Percentiles rank a stretch among this genome's conserved stretches.
These are phyloP conservation scores for Hipparchia semele DNA, from an alignment of 2,888 invertebrate species.

Conservation along the genomic window DNA sequence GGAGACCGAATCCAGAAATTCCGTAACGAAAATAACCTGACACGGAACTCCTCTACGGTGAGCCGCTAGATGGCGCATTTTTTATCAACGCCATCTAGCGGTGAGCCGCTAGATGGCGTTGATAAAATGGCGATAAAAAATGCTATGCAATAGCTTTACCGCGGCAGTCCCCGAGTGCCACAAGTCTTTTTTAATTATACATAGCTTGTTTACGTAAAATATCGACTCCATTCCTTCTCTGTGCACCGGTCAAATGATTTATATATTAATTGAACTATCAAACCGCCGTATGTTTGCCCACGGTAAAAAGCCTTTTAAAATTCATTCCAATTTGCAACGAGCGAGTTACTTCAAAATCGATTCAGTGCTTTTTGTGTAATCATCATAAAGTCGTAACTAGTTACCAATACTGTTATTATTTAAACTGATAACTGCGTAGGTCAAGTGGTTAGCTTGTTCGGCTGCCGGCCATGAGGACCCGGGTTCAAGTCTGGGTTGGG, in stretches of 20 bases:
- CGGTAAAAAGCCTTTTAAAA: conserved; percentile 35
- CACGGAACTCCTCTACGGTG: too few relatives aligned
- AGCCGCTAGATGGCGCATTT: too few relatives aligned
- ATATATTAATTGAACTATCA: conserved; percentile 53
- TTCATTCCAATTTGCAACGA: conserved; percentile 23
- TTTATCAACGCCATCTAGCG: too few relatives aligned
- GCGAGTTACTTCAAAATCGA: conserved; percentile 16
- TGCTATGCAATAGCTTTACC: neutral
- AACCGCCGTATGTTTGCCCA: conserved; percentile 41
- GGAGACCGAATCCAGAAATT: too few relatives aligned
- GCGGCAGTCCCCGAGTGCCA: too few relatives aligned
- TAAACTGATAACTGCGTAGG: too few relatives aligned
- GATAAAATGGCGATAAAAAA: too few relatives aligned
- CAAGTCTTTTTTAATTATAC: neutral
- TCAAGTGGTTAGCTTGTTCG: too few relatives aligned
- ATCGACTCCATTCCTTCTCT: conserved; percentile 42
- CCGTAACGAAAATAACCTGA: too few relatives aligned
- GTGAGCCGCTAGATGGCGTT: too few relatives aligned
- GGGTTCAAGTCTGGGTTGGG: too few relatives aligned
- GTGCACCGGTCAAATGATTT: conserved; percentile 46
- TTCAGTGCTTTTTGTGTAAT: conserved; percentile 11
- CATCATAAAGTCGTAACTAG: neutral
- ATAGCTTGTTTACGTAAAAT: neutral
- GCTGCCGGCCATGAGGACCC: too few relatives aligned
- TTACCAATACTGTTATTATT: neutral